Conservation (phyloP, 1,140 invertebrate genomes). For the Cotesia glomerata region DNA sequence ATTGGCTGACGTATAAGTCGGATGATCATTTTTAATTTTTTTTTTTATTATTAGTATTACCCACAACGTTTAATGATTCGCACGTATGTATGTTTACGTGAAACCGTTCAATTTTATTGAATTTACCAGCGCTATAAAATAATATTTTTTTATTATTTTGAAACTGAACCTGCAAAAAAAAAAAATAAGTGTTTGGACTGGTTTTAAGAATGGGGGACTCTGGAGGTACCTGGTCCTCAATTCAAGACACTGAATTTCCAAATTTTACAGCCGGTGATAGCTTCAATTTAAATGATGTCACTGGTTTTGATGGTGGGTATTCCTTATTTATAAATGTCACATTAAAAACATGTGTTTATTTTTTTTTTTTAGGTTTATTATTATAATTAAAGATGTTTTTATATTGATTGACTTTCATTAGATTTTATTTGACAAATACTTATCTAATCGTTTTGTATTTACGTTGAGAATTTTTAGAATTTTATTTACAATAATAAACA, state of each 20-base stretch:
- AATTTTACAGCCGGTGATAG: conserved; percentile 50
- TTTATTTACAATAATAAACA: no score
- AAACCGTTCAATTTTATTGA: not conserved
- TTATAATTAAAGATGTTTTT: no score
- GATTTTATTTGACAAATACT: no score
- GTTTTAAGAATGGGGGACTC: conserved; percentile 50
- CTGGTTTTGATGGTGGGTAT: conserved; percentile 57
- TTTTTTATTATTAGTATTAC: conserved; percentile 18
- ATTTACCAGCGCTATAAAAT: conserved; percentile 12
- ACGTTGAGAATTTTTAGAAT: no score
- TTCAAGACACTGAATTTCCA: conserved; percentile 53
- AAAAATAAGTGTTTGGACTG: not conserved
- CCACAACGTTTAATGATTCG: not conserved
- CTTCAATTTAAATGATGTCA: conserved; percentile 58
- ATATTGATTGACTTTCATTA: no score
- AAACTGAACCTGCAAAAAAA: not conserved
- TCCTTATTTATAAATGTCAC: not conserved
- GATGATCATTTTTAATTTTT: conserved; percentile 48
- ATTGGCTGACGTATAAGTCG: conserved; percentile 48
- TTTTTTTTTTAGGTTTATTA: not conserved
- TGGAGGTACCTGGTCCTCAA: conserved; percentile 43
- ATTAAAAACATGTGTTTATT: not conserved
- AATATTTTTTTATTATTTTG: not conserved
- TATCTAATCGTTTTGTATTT: no score
- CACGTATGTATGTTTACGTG: not conserved